These are phyloP conservation scores for Pempheris klunzingeri DNA, from an alignment of 2,797 vertebrate genomes.

Conservation along the genomic window DNA sequence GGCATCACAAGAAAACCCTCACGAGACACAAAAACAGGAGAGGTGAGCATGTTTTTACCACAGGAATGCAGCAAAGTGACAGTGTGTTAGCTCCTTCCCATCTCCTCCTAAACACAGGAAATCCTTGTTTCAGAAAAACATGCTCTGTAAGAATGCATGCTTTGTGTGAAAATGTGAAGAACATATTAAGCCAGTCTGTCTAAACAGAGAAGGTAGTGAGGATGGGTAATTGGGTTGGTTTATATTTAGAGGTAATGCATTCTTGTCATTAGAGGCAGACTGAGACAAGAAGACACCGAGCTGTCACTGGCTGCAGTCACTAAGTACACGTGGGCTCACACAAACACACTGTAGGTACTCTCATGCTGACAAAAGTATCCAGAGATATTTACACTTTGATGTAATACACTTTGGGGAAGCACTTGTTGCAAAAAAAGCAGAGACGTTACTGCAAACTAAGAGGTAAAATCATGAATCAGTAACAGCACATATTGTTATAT, in stretches of 20 bases:
- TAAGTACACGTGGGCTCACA: conserved; percentile 26
- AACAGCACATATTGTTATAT: conserved; percentile 34
- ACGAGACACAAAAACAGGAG: conserved; percentile 29
- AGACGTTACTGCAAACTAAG: neutral
- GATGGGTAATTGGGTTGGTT: conserved; percentile 73
- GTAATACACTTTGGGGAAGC: neutral
- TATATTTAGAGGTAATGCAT: conserved; percentile 76
- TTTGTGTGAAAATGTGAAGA: conserved; percentile 71
- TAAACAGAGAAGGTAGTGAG: conserved; percentile 74
- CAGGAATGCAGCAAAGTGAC: conserved; percentile 55
- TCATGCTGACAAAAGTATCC: conserved; percentile 20
- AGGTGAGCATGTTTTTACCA: conserved; percentile 31
- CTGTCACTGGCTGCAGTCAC: conserved; percentile 22
- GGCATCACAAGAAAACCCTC: conserved; percentile 24
- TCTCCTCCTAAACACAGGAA: conserved; percentile 72
- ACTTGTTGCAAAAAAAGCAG: conserved; percentile 5
- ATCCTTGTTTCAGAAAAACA: conserved; percentile 54
- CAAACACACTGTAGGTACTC: conserved; percentile 21
- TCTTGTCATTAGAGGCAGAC: conserved; percentile 63
- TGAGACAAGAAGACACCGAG: conserved; percentile 41
- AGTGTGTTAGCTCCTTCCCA: conserved; percentile 40
- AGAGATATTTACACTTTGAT: conserved; percentile 13
- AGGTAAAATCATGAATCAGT: conserved; percentile 14
- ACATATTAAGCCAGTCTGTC: conserved; percentile 62
- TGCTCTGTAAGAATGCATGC: conserved; percentile 48